Percentiles rank a stretch among this genome's conserved stretches.
Evolutionary conservation across 2,888 invertebrate genomes (phyloP).

Genomic region (Malthinus flaveolus): DNA sequence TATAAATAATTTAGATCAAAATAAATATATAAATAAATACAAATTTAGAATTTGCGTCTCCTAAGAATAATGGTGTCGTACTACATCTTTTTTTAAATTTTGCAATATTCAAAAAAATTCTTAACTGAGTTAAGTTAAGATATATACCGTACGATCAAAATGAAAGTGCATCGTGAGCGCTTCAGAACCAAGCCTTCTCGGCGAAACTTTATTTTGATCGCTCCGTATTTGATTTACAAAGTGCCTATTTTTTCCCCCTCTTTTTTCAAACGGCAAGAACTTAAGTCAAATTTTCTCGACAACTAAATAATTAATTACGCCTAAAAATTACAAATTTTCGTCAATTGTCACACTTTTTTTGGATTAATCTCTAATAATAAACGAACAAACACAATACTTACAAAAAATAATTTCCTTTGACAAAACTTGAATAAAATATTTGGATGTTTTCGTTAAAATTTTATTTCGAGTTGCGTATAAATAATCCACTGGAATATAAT

Average conservation of each 20-base stretch:
- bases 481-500: conserved; percentile 38
- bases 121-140: not conserved
- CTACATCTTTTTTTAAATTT: conserved; percentile 34
- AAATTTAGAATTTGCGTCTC: conserved; percentile 46
- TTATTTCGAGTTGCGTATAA: conserved; percentile 10
- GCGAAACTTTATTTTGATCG: not conserved
- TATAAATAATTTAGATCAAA: conserved; percentile 42
- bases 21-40: conserved; percentile 42
- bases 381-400: too few species aligned
- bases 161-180: too few species aligned
- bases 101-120: conserved; percentile 1
- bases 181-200: too few species aligned
- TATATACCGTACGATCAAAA: too few species aligned
- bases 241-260: not conserved
- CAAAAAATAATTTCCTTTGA: conserved; percentile 27
- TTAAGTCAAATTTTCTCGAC: too few species aligned
- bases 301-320: too few species aligned
- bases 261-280: not conserved
- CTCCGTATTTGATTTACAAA: not conserved
- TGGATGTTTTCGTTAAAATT: conserved; percentile 19
- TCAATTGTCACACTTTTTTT: too few species aligned
- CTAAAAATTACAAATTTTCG: too few species aligned
- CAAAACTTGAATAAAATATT: conserved; percentile 25
- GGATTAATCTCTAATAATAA: too few species aligned
- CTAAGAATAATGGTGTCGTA: conserved; percentile 46